Conservation (phyloP, 1,140 invertebrate genomes). For the Stratiolaelaps scimitus region DNA sequence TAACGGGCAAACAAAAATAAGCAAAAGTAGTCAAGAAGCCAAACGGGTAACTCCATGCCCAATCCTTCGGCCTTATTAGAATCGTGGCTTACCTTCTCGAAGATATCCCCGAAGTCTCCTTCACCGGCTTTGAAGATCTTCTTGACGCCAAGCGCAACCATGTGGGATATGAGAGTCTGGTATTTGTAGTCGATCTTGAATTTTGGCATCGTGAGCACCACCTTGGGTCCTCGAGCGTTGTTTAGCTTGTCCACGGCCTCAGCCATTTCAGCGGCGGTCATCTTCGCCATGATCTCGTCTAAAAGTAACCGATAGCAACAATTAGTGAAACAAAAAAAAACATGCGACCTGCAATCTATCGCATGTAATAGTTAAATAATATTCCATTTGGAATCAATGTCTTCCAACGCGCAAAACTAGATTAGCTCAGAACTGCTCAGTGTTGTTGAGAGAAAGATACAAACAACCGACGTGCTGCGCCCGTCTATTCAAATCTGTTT, state of each 20-base stretch:
- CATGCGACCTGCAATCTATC: no score
- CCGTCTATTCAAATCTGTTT: no score
- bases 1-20: neutral
- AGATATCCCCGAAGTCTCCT: slow-evolving; percentile 36
- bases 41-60: neutral
- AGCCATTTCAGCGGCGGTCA: slow-evolving; percentile 1
- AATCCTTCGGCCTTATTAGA: neutral
- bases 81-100: neutral
- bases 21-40: neutral
- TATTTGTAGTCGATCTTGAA: slow-evolving; percentile 36
- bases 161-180: slow-evolving; percentile 32
- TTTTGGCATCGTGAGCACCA: slow-evolving; percentile 36
- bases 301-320: no score
- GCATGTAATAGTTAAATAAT: no score
- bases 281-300: neutral
- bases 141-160: slow-evolving; percentile 35
- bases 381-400: no score
- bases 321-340: no score
- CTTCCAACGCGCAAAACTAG: no score
- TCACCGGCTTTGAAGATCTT: slow-evolving; percentile 35
- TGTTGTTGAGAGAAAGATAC: no score
- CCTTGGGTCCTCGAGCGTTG: slow-evolving; percentile 27
- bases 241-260: neutral
- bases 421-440: no score
- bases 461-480: no score